Conservation (phyloP, 2,797 vertebrate genomes). For the Erpetoichthys calabaricus region DNA sequence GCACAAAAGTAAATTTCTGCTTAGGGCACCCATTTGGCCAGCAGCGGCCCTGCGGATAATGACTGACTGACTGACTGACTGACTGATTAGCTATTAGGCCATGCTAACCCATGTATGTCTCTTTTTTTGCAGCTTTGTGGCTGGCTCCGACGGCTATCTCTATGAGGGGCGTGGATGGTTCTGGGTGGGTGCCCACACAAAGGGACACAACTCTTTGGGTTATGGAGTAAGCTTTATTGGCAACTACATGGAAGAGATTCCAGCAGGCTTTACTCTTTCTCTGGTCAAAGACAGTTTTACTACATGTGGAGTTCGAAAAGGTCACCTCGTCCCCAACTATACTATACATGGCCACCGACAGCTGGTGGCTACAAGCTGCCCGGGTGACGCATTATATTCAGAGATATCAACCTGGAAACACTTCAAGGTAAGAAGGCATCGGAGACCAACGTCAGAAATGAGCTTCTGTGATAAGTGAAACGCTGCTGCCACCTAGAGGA, state of each 20-base stretch:
- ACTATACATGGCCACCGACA: constrained; percentile 68
- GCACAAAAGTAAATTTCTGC: no score
- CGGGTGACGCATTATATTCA: constrained; percentile 57
- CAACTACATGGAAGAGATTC: constrained; percentile 50
- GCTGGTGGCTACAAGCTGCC: constrained; percentile 53
- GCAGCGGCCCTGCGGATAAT: no score
- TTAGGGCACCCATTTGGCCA: no score
- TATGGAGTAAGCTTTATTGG: constrained; percentile 70
- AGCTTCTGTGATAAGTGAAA: no score
- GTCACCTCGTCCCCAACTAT: constrained; percentile 44
- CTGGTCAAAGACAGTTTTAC: constrained; percentile 46
- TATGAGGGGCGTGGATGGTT: constrained; percentile 77
- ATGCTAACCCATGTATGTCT: no score
- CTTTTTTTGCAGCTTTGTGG: constrained; percentile 54
- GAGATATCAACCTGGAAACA: constrained; percentile 61
- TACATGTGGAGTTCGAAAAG: constrained; percentile 43
- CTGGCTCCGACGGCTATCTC: constrained; percentile 72
- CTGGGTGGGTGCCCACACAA: constrained; percentile 58
- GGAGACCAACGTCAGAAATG: neutral
- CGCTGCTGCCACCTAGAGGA: no score
- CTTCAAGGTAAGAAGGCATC: constrained; percentile 36
- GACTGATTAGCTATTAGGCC: no score
- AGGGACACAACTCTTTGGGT: constrained; percentile 50
- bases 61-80: no score
- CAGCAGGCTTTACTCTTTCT: constrained; percentile 32